Evolutionary conservation across 1,140 invertebrate species (phyloP).

Genomic region (Drosophila obscura): DNA sequence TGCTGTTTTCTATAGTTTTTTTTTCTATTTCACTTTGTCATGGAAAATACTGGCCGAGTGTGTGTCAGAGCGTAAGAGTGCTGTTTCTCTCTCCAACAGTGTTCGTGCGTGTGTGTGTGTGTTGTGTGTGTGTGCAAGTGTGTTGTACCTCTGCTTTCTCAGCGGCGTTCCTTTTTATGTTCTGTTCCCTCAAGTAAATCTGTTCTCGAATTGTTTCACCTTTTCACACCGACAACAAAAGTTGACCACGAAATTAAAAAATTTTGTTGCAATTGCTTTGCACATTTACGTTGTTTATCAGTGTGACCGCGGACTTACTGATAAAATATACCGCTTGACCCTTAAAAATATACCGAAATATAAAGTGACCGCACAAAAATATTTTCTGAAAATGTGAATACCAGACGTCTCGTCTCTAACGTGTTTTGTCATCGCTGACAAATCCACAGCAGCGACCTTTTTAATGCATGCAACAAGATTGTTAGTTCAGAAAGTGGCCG

Average conservation of each 20-base stretch:
- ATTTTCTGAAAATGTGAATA: too few relatives aligned
- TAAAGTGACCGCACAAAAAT: too few relatives aligned
- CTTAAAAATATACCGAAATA: too few relatives aligned
- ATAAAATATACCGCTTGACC: not conserved
- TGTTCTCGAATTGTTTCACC: conserved; percentile 28
- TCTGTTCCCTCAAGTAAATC: conserved; percentile 11
- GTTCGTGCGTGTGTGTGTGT: conserved; percentile 25
- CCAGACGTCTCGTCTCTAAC: too few relatives aligned
- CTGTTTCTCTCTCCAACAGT: conserved; percentile 20
- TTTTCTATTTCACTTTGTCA: conserved; percentile 76
- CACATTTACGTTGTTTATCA: conserved; percentile 29
- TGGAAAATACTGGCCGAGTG: conserved; percentile 48
- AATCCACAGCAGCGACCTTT: too few relatives aligned
- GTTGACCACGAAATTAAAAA: too few relatives aligned
- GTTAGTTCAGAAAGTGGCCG: too few relatives aligned
- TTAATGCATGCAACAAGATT: too few relatives aligned
- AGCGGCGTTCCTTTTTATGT: conserved; percentile 46
- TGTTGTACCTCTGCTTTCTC: conserved; percentile 66
- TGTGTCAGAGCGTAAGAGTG: conserved; percentile 27
- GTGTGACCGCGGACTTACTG: too few relatives aligned
- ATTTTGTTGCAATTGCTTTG: conserved; percentile 31
- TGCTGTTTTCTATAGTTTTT: conserved; percentile 36
- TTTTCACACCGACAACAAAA: not conserved
- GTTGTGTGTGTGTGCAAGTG: conserved; percentile 40
- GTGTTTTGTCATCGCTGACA: too few relatives aligned